These are phyloP conservation scores for Alauda arvensis DNA, from an alignment of 2,797 vertebrate species.

Conservation along the genomic window DNA sequence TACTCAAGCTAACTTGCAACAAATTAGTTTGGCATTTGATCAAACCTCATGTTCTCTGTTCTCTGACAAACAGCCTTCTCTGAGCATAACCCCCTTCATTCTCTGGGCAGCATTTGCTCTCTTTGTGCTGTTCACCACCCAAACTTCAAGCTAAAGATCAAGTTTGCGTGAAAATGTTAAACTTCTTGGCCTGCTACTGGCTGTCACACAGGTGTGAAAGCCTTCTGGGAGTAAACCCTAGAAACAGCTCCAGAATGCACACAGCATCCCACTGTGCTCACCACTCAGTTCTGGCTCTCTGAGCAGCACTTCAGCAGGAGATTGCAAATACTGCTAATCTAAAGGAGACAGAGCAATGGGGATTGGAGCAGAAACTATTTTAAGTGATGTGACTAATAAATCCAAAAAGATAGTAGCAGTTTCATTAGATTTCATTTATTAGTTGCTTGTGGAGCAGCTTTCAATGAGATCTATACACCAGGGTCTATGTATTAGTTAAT, in stretches of 20 bases:
- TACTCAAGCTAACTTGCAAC: not conserved
- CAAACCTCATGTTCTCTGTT: not conserved
- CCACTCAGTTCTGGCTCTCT: not conserved
- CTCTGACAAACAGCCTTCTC: not conserved
- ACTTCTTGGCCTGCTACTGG: not conserved
- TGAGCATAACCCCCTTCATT: not conserved
- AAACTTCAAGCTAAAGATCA: not conserved
- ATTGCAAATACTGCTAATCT: not conserved
- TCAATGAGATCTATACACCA: not conserved
- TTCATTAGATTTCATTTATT: not conserved
- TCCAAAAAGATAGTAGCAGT: not conserved
- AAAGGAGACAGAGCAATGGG: not conserved
- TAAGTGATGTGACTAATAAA: slow-evolving; percentile 1
- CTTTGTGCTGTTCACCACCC: not conserved
- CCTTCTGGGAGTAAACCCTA: not conserved
- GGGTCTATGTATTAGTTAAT: not conserved
- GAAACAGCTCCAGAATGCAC: not conserved
- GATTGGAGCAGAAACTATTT: not conserved
- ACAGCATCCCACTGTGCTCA: not conserved
- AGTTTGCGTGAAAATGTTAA: not conserved
- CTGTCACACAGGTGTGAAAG: not conserved
- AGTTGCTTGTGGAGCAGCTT: not conserved
- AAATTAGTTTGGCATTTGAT: slow-evolving; percentile 20
- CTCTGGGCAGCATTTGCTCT: not conserved
- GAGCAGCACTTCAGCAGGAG: not conserved